phyloP scores from a whole-genome alignment of 92 coral and sea anemone species.

The Diadumene lineata region DNA sequence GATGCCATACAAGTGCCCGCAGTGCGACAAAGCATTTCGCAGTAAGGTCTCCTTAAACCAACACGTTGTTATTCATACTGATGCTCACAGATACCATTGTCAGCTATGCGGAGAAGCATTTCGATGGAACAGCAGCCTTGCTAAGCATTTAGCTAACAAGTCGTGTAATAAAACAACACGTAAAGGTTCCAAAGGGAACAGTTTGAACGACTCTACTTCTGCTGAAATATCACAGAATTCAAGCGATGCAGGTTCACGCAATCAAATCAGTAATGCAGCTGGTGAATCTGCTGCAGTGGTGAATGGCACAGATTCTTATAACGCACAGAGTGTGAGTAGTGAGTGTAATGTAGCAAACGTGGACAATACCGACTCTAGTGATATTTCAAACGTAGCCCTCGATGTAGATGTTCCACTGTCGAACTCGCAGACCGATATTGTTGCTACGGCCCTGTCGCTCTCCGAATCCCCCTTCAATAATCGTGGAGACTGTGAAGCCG shows the following conservation, averaged over 20 bases:
- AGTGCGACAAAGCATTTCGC: conserved; percentile 28
- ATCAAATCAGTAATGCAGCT: too few species aligned
- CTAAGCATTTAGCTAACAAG: conserved; percentile 13
- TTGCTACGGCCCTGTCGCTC: neutral
- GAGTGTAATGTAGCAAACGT: too few species aligned
- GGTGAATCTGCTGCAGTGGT: too few species aligned
- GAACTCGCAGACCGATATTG: too few species aligned
- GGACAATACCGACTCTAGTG: too few species aligned
- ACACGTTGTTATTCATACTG: conserved; percentile 10
- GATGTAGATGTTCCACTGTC: too few species aligned
- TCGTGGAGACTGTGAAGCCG: neutral
- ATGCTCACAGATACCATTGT: conserved; percentile 10
- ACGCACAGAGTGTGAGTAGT: too few species aligned
- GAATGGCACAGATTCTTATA: too few species aligned
- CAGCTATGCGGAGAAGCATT: conserved; percentile 16
- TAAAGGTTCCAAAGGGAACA: neutral
- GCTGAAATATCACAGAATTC: too few species aligned
- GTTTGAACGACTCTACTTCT: too few species aligned
- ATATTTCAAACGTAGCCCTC: too few species aligned
- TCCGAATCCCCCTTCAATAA: neutral
- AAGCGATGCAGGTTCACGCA: too few species aligned
- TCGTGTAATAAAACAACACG: neutral
- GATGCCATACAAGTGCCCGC: conserved; percentile 7
- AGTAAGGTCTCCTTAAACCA: conserved; percentile 4
- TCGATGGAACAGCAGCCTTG: conserved; percentile 7